phyloP scores from a whole-genome alignment of 2,888 invertebrate species.

The Ophraella communa region DNA sequence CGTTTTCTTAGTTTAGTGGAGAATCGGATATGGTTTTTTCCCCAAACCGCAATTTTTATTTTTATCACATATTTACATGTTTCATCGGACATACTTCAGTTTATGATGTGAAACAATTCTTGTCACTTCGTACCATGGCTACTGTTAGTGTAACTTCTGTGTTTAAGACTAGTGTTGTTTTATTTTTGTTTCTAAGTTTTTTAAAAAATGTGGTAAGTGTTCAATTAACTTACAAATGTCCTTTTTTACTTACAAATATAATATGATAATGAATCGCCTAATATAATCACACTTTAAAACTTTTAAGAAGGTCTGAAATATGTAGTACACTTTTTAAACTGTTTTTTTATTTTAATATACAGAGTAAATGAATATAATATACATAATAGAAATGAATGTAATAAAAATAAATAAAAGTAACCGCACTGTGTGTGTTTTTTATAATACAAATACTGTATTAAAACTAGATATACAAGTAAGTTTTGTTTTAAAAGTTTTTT shows the following conservation, averaged over 20 bases:
- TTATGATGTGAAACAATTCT: conserved; percentile 16
- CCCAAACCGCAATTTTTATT: conserved; percentile 15
- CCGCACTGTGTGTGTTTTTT: too few relatives aligned
- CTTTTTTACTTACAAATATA: too few relatives aligned
- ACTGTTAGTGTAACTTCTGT: not conserved
- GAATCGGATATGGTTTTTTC: conserved; percentile 25
- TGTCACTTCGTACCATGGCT: not conserved
- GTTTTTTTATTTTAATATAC: too few relatives aligned
- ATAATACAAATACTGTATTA: too few relatives aligned
- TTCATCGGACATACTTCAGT: not conserved
- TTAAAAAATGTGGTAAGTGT: not conserved
- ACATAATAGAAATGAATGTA: too few relatives aligned
- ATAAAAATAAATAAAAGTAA: too few relatives aligned
- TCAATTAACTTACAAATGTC: not conserved
- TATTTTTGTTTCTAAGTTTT: not conserved
- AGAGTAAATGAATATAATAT: too few relatives aligned
- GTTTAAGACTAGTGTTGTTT: not conserved
- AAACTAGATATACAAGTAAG: too few relatives aligned
- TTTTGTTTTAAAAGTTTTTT: too few relatives aligned
- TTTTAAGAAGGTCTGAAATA: not conserved
- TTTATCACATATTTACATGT: not conserved
- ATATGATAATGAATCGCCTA: too few relatives aligned
- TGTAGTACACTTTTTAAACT: too few relatives aligned
- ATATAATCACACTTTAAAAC: too few relatives aligned
- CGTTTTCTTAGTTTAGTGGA: not conserved